Evolutionary conservation across 1,140 invertebrate species (phyloP).

Genomic region (Ceratitis capitata): DNA sequence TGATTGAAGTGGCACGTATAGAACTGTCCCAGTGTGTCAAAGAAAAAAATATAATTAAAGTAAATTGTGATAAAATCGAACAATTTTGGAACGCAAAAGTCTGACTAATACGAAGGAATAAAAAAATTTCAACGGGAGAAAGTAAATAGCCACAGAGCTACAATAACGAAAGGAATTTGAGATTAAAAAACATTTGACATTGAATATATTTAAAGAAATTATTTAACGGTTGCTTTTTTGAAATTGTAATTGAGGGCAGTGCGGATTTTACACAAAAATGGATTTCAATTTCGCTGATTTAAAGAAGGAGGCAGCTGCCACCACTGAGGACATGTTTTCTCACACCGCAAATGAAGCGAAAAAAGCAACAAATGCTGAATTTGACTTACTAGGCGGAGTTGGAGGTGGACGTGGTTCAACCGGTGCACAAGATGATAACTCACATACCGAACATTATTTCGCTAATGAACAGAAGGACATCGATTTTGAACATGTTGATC

Average conservation of each 20-base stretch:
- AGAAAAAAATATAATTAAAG: neutral
- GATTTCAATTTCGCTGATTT: constrained; percentile 59
- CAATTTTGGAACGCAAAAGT: constrained; percentile 27
- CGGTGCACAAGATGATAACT: constrained; percentile 56
- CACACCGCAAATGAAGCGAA: constrained; percentile 44
- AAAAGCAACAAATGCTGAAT: constrained; percentile 37
- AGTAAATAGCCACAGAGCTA: neutral
- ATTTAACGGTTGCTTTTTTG: neutral
- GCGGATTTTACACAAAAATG: constrained; percentile 47
- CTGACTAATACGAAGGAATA: constrained; percentile 18
- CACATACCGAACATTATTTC: constrained; percentile 60
- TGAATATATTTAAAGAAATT: neutral
- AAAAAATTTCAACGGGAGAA: neutral
- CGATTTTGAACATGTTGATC: constrained; percentile 53
- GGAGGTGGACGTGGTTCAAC: neutral
- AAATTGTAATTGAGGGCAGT: neutral
- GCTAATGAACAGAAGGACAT: constrained; percentile 58
- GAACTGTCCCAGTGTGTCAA: constrained; percentile 13
- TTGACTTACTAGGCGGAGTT: constrained; percentile 48
- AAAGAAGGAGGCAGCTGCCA: constrained; percentile 59
- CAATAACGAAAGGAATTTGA: neutral
- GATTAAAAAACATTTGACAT: neutral
- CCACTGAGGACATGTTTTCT: constrained; percentile 55
- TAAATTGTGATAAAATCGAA: constrained; percentile 21
- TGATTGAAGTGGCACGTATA: neutral